Conservation (phyloP, 2,888 invertebrate species). For the Auanema freiburgensis region DNA sequence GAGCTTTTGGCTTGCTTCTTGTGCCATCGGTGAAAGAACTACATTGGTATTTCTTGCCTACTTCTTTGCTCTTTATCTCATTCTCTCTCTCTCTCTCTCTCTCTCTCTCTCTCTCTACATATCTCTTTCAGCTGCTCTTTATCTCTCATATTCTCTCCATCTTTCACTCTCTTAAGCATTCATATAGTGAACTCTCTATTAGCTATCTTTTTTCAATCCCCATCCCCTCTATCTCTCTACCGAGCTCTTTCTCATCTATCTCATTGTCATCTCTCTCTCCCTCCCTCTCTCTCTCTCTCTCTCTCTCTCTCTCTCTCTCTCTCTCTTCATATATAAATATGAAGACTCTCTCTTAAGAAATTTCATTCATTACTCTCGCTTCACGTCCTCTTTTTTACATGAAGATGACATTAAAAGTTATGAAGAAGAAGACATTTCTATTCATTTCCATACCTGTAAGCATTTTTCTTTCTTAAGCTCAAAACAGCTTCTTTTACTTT, state of each 20-base stretch:
- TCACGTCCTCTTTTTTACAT: background rate
- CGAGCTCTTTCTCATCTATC: background rate
- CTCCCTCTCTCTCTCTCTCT: background rate
- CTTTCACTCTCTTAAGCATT: constrained; percentile 5
- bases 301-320: background rate
- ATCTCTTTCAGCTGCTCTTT: background rate
- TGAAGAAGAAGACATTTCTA: no score
- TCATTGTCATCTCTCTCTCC: background rate
- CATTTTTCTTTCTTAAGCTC: no score
- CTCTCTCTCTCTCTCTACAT: background rate
- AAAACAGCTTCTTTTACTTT: no score
- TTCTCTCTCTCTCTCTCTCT: background rate
- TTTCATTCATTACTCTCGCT: background rate
- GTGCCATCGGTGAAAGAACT: no score
- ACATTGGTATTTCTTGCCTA: background rate
- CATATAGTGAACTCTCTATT: background rate
- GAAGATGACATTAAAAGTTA: no score
- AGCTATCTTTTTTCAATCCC: background rate
- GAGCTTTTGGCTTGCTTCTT: no score
- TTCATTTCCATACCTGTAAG: no score
- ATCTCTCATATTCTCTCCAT: no score
- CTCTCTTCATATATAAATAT: background rate
- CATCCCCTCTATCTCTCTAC: background rate
- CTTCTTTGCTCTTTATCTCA: background rate
- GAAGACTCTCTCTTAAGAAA: background rate